phyloP scores from a whole-genome alignment of 2,113 vertebrate genomes.

The Engraulis encrasicolus region DNA sequence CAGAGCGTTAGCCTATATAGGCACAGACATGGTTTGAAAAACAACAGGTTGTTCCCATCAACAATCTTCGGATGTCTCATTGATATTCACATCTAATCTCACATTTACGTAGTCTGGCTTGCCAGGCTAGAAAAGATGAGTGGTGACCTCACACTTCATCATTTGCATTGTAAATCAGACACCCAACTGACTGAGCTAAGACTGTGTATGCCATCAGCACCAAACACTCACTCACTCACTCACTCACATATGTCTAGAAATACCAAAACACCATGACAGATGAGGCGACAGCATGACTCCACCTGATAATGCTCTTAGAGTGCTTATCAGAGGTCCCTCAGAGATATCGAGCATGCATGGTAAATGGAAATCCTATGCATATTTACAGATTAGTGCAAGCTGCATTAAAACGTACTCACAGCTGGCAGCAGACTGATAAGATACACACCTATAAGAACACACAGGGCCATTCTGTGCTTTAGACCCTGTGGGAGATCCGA shows the following conservation, averaged over 20 bases:
- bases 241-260: neutral
- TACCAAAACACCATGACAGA: neutral
- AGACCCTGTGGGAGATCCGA: neutral
- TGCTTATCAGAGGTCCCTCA: too few relatives aligned
- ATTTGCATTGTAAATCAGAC: too few relatives aligned
- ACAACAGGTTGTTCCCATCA: too few relatives aligned
- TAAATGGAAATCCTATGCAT: neutral
- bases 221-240: neutral
- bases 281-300: neutral
- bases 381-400: neutral
- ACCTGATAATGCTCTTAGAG: neutral
- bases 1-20: too few relatives aligned
- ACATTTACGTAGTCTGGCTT: too few relatives aligned
- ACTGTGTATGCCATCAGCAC: neutral
- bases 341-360: neutral
- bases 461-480: too few relatives aligned
- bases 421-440: neutral
- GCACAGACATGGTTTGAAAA: too few relatives aligned
- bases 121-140: too few relatives aligned
- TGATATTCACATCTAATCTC: too few relatives aligned
- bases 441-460: neutral
- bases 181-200: too few relatives aligned
- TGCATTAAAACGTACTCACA: neutral
- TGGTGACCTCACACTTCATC: too few relatives aligned
- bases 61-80: too few relatives aligned